Evolutionary conservation across 2,113 vertebrate species (phyloP).

Genomic region (Xiphophorus couchianus): DNA sequence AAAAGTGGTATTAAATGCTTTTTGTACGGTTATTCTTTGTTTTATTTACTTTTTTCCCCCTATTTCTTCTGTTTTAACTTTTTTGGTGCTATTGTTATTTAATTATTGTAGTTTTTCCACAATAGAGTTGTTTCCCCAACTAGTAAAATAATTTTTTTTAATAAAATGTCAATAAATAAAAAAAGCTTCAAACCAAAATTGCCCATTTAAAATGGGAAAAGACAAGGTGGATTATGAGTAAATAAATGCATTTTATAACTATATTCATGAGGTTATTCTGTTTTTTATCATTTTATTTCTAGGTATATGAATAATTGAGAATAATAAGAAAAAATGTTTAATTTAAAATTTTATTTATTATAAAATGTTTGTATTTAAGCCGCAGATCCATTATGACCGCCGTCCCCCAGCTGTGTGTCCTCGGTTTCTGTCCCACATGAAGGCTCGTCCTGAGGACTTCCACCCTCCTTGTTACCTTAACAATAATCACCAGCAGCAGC

Average conservation of each 20-base stretch:
- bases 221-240: background rate
- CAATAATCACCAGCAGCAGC: conserved; percentile 37
- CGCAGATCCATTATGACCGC: conserved; percentile 41
- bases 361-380: background rate
- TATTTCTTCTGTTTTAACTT: too few relatives aligned
- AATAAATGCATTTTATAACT: background rate
- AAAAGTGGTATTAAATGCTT: too few relatives aligned
- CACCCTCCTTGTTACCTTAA: conserved; percentile 36
- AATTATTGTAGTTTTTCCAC: too few relatives aligned
- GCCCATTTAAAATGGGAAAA: background rate
- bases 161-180: background rate
- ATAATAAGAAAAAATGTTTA: background rate
- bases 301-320: background rate
- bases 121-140: too few relatives aligned
- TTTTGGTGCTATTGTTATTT: too few relatives aligned
- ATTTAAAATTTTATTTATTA: background rate
- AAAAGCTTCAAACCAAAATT: background rate
- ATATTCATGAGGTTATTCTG: too few relatives aligned
- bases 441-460: conserved; percentile 53
- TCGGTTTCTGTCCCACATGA: conserved; percentile 76
- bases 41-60: too few relatives aligned
- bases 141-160: background rate
- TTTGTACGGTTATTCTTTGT: too few relatives aligned
- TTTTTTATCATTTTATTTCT: background rate
- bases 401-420: conserved; percentile 51